Base-by-base conservation (phyloP, 1,140 invertebrate species). In the Orius insidiosus region DNA sequence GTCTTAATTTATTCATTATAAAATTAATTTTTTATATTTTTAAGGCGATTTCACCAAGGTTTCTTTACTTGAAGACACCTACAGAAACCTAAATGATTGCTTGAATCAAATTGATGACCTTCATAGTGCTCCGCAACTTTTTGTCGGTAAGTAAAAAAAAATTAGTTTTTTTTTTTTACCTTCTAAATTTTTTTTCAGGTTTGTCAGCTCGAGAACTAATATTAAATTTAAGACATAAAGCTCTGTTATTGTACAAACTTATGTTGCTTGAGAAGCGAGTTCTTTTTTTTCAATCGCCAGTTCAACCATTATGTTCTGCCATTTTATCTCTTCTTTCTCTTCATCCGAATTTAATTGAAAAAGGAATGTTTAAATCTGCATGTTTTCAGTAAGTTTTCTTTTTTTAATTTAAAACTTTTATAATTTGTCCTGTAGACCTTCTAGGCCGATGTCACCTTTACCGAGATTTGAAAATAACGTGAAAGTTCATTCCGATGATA, bases 221-320 rank as follows among this genome's bases (percentile, higher is more conserved):
- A 38, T 65, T 82, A 52, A 72, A 75, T 50, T 97, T 93, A 73
- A 76, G 80, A 50, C 89, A 97, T 60, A 95, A 96, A 70, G 79
- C 85, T 32, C 63, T 98, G 31, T 67, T 94, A 39, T 63, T 98
- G 8, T 97, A 98, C 59, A 98, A 98, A 68, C 63, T 98, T 19
- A 60, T 98, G 15, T 63, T 96, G 33, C 66, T 98, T 38, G 88
- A 97, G 61, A 80, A 80, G 56, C 81, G 79, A 60, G 80, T 96
- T 38, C 71, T 98, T 45, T 89, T 97, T 59, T 90, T 85, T 64
- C 85, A 89, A 47, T 83, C 89, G 10, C 92, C 93, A 2, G 93
- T 96, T 2, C 80, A 88, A 48, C 76, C 80, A 16, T 67, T 98
- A 39, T 93, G 88, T 57, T 75, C 79, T 14, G 74, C 81, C 1